These are phyloP conservation scores for Tokudaia tokunoshimensis DNA, from an alignment of 2,797 vertebrate genomes.

Conservation along the genomic window DNA sequence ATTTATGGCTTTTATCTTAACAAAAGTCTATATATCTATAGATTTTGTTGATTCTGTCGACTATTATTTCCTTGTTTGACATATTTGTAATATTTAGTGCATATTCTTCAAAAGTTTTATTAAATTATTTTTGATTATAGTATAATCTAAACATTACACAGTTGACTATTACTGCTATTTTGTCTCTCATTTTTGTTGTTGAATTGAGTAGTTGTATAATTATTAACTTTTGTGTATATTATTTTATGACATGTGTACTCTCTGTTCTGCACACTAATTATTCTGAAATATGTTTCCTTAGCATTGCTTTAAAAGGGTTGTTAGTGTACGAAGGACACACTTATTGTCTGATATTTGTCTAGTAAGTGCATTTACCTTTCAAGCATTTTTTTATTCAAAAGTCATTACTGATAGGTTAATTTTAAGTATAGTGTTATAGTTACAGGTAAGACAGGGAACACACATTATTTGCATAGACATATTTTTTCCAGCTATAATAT, in stretches of 20 bases:
- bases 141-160: background rate
- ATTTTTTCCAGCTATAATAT: background rate
- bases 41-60: background rate
- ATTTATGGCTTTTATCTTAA: background rate
- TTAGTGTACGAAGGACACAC: background rate
- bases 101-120: background rate
- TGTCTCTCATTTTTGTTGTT: background rate
- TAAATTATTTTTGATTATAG: background rate
- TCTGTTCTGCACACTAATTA: background rate
- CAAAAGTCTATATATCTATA: background rate
- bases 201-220: background rate
- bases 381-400: background rate
- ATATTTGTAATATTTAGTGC: constrained; percentile 23
- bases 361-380: no score
- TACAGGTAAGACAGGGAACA: background rate
- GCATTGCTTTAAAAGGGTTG: background rate
- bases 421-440: background rate
- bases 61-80: background rate
- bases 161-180: background rate
- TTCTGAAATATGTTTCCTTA: background rate
- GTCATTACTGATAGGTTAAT: background rate
- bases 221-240: background rate
- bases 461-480: background rate
- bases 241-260: background rate
- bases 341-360: background rate